Conservation (phyloP, 1,140 invertebrate genomes). For the Drosophila trapezifrons region DNA sequence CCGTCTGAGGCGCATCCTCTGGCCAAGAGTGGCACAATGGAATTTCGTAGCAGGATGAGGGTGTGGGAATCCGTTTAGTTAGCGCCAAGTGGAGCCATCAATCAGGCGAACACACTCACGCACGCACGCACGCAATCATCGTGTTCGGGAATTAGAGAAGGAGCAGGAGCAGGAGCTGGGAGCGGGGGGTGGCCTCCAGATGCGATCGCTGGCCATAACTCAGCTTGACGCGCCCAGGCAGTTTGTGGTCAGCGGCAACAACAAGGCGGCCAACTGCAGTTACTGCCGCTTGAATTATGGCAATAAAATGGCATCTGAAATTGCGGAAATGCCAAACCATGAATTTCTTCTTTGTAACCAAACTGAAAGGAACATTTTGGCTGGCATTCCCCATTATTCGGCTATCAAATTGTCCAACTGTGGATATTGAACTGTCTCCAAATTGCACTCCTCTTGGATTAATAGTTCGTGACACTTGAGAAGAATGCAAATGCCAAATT, state of each 20-base stretch:
- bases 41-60: constrained; percentile 14
- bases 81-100: constrained; percentile 68
- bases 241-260: constrained; percentile 37
- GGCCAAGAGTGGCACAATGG: constrained; percentile 41
- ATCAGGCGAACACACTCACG: constrained; percentile 55
- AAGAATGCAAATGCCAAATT: constrained; percentile 3
- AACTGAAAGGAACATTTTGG: constrained; percentile 21
- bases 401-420: constrained; percentile 16
- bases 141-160: constrained; percentile 4
- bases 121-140: constrained; percentile 43
- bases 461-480: constrained; percentile 10
- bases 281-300: constrained; percentile 43
- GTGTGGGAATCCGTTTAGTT: constrained; percentile 61
- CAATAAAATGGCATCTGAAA: constrained; percentile 53
- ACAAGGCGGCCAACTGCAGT: constrained; percentile 25
- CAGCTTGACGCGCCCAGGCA: constrained; percentile 36
- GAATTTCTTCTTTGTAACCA: constrained; percentile 33
- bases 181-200: constrained; percentile 7
- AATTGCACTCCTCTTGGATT: constrained; percentile 12
- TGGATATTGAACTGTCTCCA: constrained; percentile 26
- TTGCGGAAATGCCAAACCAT: constrained; percentile 51
- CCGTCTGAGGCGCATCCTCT: constrained; percentile 35
- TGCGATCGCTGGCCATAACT: constrained; percentile 45
- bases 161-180: not conserved
- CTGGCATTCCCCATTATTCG: constrained; percentile 18